Evolutionary conservation across 2,797 vertebrate species (phyloP).

Genomic region (Hipposideros larvatus): DNA sequence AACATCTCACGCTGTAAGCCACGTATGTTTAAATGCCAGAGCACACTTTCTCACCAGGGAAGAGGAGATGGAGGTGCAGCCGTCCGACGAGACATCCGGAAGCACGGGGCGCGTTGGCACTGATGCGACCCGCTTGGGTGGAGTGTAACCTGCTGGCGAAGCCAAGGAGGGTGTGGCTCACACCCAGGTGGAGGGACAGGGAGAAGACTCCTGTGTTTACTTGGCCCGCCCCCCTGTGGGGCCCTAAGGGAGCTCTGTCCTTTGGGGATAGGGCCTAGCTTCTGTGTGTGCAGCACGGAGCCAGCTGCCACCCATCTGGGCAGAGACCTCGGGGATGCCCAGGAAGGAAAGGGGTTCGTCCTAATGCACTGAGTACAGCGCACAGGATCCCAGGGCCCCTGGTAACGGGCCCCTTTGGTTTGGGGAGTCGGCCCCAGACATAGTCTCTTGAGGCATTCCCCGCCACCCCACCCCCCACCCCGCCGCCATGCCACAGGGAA

Average conservation of each 20-base stretch:
- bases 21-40: neutral
- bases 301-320: neutral
- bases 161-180: neutral
- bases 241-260: neutral
- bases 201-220: neutral
- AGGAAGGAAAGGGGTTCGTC: neutral
- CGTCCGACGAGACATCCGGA: neutral
- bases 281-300: neutral
- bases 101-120: neutral
- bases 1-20: neutral
- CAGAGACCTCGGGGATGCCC: neutral
- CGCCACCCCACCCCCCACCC: no score
- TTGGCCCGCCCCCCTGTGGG: neutral
- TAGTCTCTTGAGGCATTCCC: neutral
- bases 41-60: neutral
- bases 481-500: neutral
- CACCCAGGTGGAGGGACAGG: no score
- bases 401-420: neutral
- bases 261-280: neutral
- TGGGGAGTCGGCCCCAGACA: neutral
- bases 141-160: neutral
- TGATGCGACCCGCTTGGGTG: neutral
- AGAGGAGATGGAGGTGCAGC: neutral
- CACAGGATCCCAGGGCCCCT: neutral
- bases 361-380: rapidly evolving